Evolutionary conservation across 2,888 invertebrate species (phyloP).

Genomic region (Bibio marci): DNA sequence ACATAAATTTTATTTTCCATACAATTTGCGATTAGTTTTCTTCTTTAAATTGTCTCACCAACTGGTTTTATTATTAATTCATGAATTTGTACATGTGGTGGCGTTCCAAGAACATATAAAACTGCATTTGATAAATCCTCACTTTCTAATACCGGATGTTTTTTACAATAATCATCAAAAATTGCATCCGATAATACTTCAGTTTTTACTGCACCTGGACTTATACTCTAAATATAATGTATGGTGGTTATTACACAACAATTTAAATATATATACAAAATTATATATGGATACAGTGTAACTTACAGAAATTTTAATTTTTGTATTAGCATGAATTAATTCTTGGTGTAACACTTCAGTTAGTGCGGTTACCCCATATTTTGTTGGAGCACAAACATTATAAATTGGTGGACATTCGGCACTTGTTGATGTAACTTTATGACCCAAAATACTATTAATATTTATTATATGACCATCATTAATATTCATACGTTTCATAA

Average conservation of each 20-base stretch:
- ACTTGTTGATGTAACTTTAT: conserved; percentile 9
- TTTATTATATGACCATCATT: conserved; percentile 30
- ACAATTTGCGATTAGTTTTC: no score
- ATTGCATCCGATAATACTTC: conserved; percentile 18
- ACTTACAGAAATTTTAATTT: conserved; percentile 22
- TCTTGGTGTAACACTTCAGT: conserved; percentile 23
- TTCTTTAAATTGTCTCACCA: no score
- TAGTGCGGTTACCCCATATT: conserved; percentile 21
- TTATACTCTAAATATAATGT: conserved; percentile 29
- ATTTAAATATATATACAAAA: no score
- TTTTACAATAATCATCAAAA: no score
- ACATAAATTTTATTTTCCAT: no score
- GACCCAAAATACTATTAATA: conserved; percentile 26
- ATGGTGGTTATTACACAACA: no score
- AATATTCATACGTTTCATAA: conserved; percentile 28
- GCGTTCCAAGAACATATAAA: conserved; percentile 6
- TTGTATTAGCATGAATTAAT: conserved; percentile 15
- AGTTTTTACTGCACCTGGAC: conserved; percentile 31
- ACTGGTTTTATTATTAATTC: no score
- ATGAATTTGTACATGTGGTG: conserved; percentile 1
- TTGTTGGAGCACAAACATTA: conserved; percentile 19
- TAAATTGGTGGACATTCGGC: no score
- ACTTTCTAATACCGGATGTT: neutral
- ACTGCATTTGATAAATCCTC: conserved; percentile 7
- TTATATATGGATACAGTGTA: no score